Conservation (phyloP, 2,113 vertebrate species). For the Sinocyclocheilus rhinocerous region DNA sequence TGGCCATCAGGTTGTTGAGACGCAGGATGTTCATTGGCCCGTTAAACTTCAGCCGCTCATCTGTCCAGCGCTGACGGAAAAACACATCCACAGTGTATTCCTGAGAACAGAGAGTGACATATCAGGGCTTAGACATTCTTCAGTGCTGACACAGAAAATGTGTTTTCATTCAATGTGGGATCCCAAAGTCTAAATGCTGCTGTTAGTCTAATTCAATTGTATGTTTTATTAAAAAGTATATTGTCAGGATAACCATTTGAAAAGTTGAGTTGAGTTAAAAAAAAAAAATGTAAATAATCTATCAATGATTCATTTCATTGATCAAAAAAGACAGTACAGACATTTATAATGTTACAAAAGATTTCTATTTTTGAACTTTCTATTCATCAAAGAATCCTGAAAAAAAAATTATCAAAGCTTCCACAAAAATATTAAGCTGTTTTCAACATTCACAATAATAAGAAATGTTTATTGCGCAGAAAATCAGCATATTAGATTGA, state of each 20-base stretch:
- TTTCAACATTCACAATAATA: neutral
- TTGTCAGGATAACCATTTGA: neutral
- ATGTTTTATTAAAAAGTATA: too few species aligned
- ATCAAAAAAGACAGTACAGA: neutral
- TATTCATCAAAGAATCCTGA: neutral
- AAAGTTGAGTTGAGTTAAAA: neutral
- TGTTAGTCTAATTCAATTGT: too few species aligned
- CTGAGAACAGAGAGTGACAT: conserved; percentile 59
- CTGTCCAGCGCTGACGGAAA: conserved; percentile 89
- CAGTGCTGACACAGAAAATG: too few species aligned
- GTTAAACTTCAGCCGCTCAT: conserved; percentile 87
- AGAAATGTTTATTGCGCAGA: neutral
- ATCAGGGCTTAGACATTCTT: too few species aligned
- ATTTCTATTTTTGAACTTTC: too few species aligned
- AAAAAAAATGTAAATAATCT: neutral
- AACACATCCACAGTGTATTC: conserved; percentile 92
- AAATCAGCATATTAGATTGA: neutral
- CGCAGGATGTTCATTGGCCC: conserved; percentile 90
- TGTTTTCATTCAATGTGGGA: too few species aligned
- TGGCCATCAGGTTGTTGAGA: conserved; percentile 90
- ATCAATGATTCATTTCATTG: neutral
- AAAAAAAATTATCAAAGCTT: neutral
- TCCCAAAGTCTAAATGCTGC: too few species aligned
- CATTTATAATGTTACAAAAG: too few species aligned
- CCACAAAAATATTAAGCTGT: neutral